Conservation (phyloP, 2,888 invertebrate genomes). For the Idaea aversata region DNA sequence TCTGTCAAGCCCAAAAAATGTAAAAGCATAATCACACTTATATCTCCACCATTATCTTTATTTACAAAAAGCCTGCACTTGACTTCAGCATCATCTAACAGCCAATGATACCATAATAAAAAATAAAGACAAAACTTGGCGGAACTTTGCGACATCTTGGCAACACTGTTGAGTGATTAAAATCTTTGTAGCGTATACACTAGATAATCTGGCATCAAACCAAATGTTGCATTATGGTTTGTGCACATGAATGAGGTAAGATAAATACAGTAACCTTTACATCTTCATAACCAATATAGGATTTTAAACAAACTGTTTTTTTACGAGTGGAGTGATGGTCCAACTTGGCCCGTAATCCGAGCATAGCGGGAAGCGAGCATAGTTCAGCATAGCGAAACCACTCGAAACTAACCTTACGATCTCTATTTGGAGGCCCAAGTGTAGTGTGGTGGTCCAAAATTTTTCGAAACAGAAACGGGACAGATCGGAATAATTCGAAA, state of each 20-base stretch:
- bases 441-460: no score
- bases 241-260: constrained; percentile 5
- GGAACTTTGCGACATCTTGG: constrained; percentile 47
- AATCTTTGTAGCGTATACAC: constrained; percentile 61
- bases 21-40: not conserved
- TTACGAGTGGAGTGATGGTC: no score
- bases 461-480: no score
- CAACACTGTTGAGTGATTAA: constrained; percentile 63
- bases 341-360: no score
- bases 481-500: no score
- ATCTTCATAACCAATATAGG: no score
- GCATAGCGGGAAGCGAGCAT: no score
- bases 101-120: constrained; percentile 30
- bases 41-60: no score
- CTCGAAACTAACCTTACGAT: no score
- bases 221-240: constrained; percentile 36
- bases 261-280: not conserved
- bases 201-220: constrained; percentile 67
- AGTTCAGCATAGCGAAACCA: no score
- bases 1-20: not conserved
- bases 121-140: constrained; percentile 31
- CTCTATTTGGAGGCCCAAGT: no score
- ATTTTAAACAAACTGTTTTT: no score
- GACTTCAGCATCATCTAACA: constrained; percentile 19
- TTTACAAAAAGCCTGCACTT: not conserved